phyloP scores from a whole-genome alignment of 2,797 vertebrate species.

The Benthosema pterotum region DNA sequence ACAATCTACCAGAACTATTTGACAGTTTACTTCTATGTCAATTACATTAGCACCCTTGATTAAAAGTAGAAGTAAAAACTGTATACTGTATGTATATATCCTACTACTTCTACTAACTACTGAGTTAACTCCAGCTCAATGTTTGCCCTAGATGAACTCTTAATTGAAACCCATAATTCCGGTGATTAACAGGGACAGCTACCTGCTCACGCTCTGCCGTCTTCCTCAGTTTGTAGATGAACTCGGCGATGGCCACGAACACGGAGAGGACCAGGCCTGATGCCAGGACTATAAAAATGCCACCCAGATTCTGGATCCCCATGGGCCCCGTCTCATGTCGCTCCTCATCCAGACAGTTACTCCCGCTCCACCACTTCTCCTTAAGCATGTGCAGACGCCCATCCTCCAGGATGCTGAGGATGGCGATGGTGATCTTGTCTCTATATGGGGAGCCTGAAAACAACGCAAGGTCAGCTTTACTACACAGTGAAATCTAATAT shows the following conservation, averaged over 20 bases:
- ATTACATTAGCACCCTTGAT: too few species aligned
- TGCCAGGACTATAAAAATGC: slow-evolving; percentile 97
- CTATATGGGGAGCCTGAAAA: slow-evolving; percentile 93
- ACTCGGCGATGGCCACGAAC: slow-evolving; percentile 96
- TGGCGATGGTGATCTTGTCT: slow-evolving; percentile 98
- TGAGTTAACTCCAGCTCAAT: too few species aligned
- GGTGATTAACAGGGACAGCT: slow-evolving; percentile 43
- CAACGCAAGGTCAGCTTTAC: slow-evolving; percentile 62
- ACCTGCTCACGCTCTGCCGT: slow-evolving; percentile 96
- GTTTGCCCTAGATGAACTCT: too few species aligned
- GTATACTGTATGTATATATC: too few species aligned
- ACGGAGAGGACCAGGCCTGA: slow-evolving; percentile 94
- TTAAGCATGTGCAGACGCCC: slow-evolving; percentile 95
- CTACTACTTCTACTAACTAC: too few species aligned
- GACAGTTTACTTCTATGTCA: too few species aligned
- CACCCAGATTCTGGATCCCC: slow-evolving; percentile 96
- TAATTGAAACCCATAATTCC: neutral
- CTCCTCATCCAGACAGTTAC: slow-evolving; percentile 92
- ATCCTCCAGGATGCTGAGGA: slow-evolving; percentile 95
- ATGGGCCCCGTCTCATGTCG: slow-evolving; percentile 93
- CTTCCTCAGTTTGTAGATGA: slow-evolving; percentile 96
- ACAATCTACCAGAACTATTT: too few species aligned
- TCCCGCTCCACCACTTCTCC: slow-evolving; percentile 98
- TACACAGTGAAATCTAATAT: slow-evolving; percentile 66
- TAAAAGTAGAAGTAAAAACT: too few species aligned